Base-by-base conservation (phyloP, 2,888 invertebrate species). In the Apotomis turbidana region DNA sequence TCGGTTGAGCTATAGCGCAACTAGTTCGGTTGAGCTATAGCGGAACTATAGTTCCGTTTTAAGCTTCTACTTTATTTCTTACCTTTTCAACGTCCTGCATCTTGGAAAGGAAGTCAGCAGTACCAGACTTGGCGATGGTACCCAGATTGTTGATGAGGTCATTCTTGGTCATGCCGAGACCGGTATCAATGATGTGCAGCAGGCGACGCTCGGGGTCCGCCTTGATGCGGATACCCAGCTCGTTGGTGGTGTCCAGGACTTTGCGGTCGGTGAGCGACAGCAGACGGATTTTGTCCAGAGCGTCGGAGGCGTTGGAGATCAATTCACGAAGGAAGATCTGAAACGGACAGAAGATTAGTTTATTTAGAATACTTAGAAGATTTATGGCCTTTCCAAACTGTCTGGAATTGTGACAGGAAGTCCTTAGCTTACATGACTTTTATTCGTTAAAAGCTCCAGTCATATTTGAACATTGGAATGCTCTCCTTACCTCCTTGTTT, bases 241-340 rank as follows among this genome's bases (percentile, higher is more conserved):
- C 99, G 0, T 96, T 94, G 81, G 96, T 97, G 9, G 96, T 93
- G 46, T 95, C 95, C 76, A 99, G 91, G 70, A 97, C 97, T 71
- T 94, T 93, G 79, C 96, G 96, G 82, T 98, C 96, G 0, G 99
- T 99, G 69, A 99, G 94, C 1, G 99, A 97, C 74, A 99, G 89
- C 79, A 99, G 94, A 38, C 99, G 96, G 82, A 99, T 99, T 91
- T 99, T 99, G 92, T 99, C 99, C 77, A 99, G 94, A 57, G 99
- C 99, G 94, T 99, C 99, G 0, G 99, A 99, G 0, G 98, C 99
- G 93, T 99, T 99, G 0, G 99, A 99, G 84, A 99, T 99, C 87
- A 99, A 94, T 93, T 99, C 99, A 83, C 99, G 95, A 74, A 99
- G 94, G 95, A 98, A 99, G 81, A 99, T 99, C 96, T 97, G 44